Base-by-base conservation (phyloP, 2,888 invertebrate genomes). In the Geophilus truncorum region DNA sequence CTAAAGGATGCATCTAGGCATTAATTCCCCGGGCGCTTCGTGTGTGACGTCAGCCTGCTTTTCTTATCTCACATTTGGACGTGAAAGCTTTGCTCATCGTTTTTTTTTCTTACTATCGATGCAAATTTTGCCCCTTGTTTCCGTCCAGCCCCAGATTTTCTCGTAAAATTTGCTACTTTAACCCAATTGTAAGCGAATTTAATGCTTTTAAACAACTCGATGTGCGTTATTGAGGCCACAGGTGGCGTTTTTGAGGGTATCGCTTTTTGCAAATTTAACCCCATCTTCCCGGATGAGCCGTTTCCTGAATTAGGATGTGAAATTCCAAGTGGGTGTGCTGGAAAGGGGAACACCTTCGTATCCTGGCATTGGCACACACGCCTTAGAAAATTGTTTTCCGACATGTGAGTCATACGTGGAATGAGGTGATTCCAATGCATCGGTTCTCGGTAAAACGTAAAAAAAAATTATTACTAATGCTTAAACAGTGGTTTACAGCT, bases 221-320 rank as follows among this genome's bases (percentile, higher is more conserved):
- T n/a, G n/a, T n/a, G n/a, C n/a, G n/a, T n/a, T n/a, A n/a, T n/a
- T n/a, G n/a, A n/a, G n/a, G n/a, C n/a, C n/a, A n/a, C n/a, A n/a
- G n/a, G n/a, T 15, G 2, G 15, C 4, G 9, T 36, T 36, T 36
- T 40, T 40, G 12, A 4, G 40, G 1, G 15, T 1, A 34, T 34
- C 5, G 9, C 34, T 9, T 21, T 21, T 51, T 18, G 7, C 51
- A 32, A 6, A 32, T 6, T 70, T 70, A 70, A 70, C 28, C 70
- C 70, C 28, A 70, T 70, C 70, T 70, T 70, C 28, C 70, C 70
- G 70, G 70, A 70, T 70, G 70, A 70, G 12, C 28, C 23, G 70
- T n/a, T 70, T 70, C 70, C 70, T 70, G 70, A 1, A n/a, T 5
- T 12, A 23, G 70, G 70, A 70, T 70, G n/a, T 70, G 70, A 70